Percentiles rank a stretch among this genome's conserved stretches.
phyloP scores from a whole-genome alignment of 1,140 invertebrate genomes.

The Aphelenchoides fujianensis region DNA sequence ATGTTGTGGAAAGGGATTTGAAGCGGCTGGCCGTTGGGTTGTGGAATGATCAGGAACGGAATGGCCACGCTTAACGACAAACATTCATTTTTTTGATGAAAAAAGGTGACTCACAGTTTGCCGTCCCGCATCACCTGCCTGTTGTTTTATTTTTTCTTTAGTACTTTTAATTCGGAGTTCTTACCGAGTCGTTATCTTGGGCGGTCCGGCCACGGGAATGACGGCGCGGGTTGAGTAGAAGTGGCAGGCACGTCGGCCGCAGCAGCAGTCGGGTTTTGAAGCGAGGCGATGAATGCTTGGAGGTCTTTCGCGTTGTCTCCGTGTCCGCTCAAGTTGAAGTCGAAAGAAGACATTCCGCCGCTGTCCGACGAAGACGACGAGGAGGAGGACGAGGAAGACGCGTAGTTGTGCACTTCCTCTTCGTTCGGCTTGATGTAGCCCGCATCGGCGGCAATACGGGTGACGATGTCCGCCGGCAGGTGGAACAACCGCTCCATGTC shows the following conservation, averaged over 20 bases:
- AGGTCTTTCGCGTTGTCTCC: conserved; percentile 13
- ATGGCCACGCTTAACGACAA: conserved; percentile 30
- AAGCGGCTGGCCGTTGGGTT: conserved; percentile 24
- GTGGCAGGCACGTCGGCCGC: too few relatives aligned
- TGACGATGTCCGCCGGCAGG: conserved; percentile 38
- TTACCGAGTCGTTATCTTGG: conserved; percentile 32
- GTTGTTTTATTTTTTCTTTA: conserved; percentile 3
- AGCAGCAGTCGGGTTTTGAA: not conserved
- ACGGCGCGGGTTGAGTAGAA: conserved; percentile 19
- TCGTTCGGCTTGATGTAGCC: conserved; percentile 28
- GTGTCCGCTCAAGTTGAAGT: not conserved
- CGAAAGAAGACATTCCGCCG: not conserved
- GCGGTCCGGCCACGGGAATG: conserved; percentile 28
- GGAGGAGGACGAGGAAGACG: conserved; percentile 8
- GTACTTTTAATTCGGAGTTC: too few relatives aligned
- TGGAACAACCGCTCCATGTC: conserved; percentile 39
- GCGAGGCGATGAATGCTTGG: conserved; percentile 23
- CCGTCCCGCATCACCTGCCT: conserved; percentile 29
- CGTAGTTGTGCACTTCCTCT: conserved; percentile 19
- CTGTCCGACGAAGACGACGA: not conserved
- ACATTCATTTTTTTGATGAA: not conserved
- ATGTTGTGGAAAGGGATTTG: conserved; percentile 32
- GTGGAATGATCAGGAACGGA: conserved; percentile 29
- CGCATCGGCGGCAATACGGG: conserved; percentile 37
- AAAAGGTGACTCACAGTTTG: conserved; percentile 30